Evolutionary conservation across 2,797 vertebrate species (phyloP), one percentile per base, ranked within the genome.

Genomic region (Sparus aurata): DNA sequence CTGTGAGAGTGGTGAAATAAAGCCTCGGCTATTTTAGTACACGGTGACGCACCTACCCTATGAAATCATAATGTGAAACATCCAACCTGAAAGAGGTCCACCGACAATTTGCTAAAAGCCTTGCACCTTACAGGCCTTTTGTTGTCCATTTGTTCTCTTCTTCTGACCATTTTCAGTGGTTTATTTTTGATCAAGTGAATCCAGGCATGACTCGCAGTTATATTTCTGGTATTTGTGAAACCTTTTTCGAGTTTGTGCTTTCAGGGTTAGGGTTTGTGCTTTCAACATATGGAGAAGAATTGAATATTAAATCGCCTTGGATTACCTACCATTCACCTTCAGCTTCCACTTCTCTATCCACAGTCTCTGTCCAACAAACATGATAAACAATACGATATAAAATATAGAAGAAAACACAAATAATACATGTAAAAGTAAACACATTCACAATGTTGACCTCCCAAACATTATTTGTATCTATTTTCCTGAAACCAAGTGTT

Each of bases 21-120:
- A 87, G 73, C 52, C 22, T 49, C 3, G 45, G 65, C 86, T 93
- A 91, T 93, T 94, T 93, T 69, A 20, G 90, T 54, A 7, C 50
- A 71, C 61, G 12, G 46, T 80, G 87, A 88, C 6, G 75, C 83
- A 83, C 54, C 77, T n/a, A 50, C 58, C 86, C 90, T 87, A 91
- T 92, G 69, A 94, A 92, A 91, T 86, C 87, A 84, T 86, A 91
- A 89, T 91, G 87, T 75, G 84, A 75, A 82, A 82, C 64, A 52
- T 52, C 59, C 30, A 47, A 84, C 71, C 80, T 78, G 72, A 90
- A 80, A 88, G 49, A 74, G 65, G 73, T 82, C 65, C 64, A 38
- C 20, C 50, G 60, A 38, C 71, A 43, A n/a, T 69, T 76, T 63
- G 34, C 66, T 69, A n/a, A 41, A 12, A 27, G 47, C 52, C 70